Evolutionary conservation across 2,888 invertebrate genomes (phyloP).

Genomic region (Drosophila atripex): DNA sequence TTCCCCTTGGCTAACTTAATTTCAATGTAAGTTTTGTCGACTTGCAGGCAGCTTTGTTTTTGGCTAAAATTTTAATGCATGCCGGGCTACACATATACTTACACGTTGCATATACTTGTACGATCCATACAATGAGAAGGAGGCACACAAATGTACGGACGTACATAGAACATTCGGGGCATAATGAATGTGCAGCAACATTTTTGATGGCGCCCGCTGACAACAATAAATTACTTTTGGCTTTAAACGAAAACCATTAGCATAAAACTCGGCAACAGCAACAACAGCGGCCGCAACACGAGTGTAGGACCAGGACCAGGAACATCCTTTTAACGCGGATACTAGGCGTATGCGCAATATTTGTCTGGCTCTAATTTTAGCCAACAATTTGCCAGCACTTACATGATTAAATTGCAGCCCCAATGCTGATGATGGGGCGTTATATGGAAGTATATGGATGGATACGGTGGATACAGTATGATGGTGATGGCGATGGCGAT

Average conservation of each 20-base stretch:
- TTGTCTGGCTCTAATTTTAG: conserved; percentile 80
- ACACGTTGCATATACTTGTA: conserved; percentile 2
- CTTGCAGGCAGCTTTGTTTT: conserved; percentile 59
- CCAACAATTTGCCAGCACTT: conserved; percentile 78
- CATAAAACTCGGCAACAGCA: conserved; percentile 79
- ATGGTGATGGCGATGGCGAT: conserved; percentile 32
- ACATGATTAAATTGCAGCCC: conserved; percentile 74
- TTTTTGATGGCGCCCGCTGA: conserved; percentile 80
- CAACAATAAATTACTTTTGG: conserved; percentile 80
- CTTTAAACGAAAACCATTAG: conserved; percentile 80
- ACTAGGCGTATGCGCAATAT: conserved; percentile 78
- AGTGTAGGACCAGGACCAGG: conserved; percentile 8
- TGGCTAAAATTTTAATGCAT: conserved; percentile 74
- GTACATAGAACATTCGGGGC: conserved; percentile 61
- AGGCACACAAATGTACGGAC: conserved; percentile 20
- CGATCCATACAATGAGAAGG: conserved; percentile 14
- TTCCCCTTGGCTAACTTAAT: conserved; percentile 73
- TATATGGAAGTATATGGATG: conserved; percentile 4
- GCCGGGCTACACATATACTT: conserved; percentile 31
- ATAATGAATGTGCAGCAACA: conserved; percentile 81
- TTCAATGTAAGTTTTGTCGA: conserved; percentile 71
- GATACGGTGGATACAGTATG: conserved; percentile 9
- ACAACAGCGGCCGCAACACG: conserved; percentile 34
- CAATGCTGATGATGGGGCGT: conserved; percentile 40
- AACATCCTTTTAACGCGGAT: conserved; percentile 61